Evolutionary conservation across 2,113 vertebrate species (phyloP), one percentile per base, ranked within the genome.

Genomic region (Labrus mixtus): DNA sequence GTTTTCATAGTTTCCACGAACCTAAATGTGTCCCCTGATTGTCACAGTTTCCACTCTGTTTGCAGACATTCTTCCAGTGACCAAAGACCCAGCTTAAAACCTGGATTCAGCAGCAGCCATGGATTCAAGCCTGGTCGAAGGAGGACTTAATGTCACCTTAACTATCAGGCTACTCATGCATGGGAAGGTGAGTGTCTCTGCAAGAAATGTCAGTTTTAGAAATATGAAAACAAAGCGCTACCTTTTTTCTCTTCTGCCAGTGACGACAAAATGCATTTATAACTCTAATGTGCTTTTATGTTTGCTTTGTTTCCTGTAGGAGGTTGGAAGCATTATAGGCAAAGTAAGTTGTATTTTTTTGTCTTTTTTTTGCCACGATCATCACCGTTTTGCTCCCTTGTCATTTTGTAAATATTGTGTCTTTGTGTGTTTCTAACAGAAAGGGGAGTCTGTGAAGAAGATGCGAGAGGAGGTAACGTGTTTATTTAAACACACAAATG

Each of bases 101-200:
- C 71, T 81, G 82, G 79, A 82, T 75, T 68, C 69, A 83, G 71
- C 93, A 79, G 90, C 90, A 87, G 81, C n/a, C 89, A 99, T 99
- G 97, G 97, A 99, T 93, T 96, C 97, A 73, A 97, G 97, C 92
- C 95, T 98, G 86, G 98, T 98, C 91, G 98, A 99, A 95, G 97
- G 97, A 93, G 97, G 97, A 92, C 96, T 99, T 89, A 99, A 99
- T 93, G 98, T 99, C 95, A 99, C 98, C 3, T 95, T 99, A 86
- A 99, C 98, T 86, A 98, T 99, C 94, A 95, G 97, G 84, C 95
- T 99, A 91, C 97, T 99, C 82, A 99, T 99, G 98, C 98, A 99
- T 61, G 97, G 97, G 54, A 99, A 99, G 96, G 97, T 94, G 79
- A 90, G 92, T 77, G 56, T 68, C 37, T 13, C 43, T 56, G 36